A percentile compares a stretch with the other conserved stretches of the same genome.
These are phyloP conservation scores for Resseliella maxima DNA, from an alignment of 2,888 invertebrate genomes.

Conservation along the genomic window DNA sequence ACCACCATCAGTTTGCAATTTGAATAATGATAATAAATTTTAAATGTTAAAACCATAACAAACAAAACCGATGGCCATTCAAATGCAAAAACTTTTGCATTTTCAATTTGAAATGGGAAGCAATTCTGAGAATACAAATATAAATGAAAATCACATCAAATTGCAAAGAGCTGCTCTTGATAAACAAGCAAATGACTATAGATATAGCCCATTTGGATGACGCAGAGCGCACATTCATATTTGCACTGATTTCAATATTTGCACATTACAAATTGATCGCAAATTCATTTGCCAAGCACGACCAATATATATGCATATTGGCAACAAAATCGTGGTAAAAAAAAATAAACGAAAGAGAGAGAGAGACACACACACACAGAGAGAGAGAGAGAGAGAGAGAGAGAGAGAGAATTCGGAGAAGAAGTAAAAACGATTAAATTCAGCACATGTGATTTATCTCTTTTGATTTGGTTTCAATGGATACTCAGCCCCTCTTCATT, in stretches of 20 bases:
- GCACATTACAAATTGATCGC: background rate
- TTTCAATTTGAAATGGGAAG: background rate
- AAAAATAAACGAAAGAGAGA: too few relatives aligned
- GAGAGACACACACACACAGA: too few relatives aligned
- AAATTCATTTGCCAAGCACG: background rate
- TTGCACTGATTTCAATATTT: background rate
- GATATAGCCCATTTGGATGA: background rate
- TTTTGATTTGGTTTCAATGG: background rate
- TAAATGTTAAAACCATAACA: background rate
- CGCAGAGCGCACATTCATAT: background rate
- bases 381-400: too few relatives aligned
- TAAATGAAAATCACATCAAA: background rate
- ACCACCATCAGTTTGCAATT: background rate
- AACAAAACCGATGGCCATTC: background rate
- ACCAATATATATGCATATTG: background rate
- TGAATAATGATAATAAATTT: background rate
- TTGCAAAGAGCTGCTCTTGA: background rate
- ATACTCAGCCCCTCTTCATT: background rate
- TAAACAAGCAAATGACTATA: background rate
- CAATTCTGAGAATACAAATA: background rate
- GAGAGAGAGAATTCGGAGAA: too few relatives aligned
- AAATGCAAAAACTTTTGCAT: background rate
- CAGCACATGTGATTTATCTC: conserved; percentile 1
- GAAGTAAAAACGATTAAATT: background rate
- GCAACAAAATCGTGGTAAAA: background rate